These are phyloP conservation scores for Octonoba sinensis DNA, from an alignment of 2,888 invertebrate genomes.

Conservation along the genomic window DNA sequence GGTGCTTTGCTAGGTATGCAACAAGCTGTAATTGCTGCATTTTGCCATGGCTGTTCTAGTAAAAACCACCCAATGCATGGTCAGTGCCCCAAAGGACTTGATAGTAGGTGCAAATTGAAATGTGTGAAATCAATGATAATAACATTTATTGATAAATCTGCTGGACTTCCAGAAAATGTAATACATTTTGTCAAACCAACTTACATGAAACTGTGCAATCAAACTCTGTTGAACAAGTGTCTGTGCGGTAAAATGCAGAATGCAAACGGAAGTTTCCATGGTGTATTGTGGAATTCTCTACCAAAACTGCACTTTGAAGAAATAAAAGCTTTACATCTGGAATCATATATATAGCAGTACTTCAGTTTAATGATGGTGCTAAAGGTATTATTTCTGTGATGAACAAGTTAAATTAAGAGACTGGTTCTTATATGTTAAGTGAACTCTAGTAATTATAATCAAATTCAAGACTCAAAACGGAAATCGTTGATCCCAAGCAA, in stretches of 20 bases:
- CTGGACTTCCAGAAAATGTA: neutral
- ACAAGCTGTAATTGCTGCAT: constrained; percentile 1
- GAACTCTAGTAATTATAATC: too few species aligned
- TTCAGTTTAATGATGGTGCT: too few species aligned
- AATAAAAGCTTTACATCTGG: neutral
- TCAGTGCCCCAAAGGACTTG: neutral
- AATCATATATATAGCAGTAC: too few species aligned
- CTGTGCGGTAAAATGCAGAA: constrained; percentile 9
- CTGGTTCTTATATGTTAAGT: too few species aligned
- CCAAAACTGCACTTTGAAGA: constrained; percentile 5
- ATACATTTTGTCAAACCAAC: neutral
- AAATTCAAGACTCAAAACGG: too few species aligned
- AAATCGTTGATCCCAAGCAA: too few species aligned
- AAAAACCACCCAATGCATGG: neutral
- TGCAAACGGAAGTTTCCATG: constrained; percentile 18
- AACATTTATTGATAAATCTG: neutral
- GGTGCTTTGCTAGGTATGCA: neutral
- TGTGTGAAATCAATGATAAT: neutral
- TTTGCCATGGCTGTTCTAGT: neutral
- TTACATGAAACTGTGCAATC: neutral
- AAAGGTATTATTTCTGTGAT: too few species aligned
- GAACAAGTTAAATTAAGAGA: too few species aligned
- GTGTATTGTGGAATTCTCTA: neutral
- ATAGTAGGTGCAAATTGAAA: neutral
- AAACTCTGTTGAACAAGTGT: neutral